Conservation (phyloP, 2,888 invertebrate species). For the Temnothorax rugatulus region DNA sequence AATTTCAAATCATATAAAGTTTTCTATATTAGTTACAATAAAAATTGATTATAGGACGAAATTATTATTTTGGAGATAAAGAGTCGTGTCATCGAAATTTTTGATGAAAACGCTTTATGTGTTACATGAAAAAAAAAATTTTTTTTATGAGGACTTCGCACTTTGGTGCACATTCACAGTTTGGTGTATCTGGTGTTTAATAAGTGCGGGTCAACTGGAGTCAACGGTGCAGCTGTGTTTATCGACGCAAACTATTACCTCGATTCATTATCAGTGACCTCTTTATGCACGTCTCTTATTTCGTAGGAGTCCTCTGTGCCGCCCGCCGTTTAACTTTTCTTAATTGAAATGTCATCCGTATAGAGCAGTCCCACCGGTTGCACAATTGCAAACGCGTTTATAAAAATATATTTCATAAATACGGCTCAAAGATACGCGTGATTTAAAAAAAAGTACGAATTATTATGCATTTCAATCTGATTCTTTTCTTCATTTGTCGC, state of each 20-base stretch:
- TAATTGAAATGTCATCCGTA: slow-evolving; percentile 69
- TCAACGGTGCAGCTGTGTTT: slow-evolving; percentile 82
- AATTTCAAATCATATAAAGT: neutral
- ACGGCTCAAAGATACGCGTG: neutral
- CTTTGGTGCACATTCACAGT: slow-evolving; percentile 25
- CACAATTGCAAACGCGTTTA: slow-evolving; percentile 22
- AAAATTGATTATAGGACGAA: neutral
- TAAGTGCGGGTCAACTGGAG: slow-evolving; percentile 82
- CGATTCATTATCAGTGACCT: slow-evolving; percentile 74
- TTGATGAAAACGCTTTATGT: neutral
- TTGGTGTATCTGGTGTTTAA: slow-evolving; percentile 74
- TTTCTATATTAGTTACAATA: neutral
- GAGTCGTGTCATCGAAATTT: neutral
- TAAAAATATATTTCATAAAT: neutral
- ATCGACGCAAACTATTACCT: slow-evolving; percentile 68
- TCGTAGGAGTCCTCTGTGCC: slow-evolving; percentile 25
- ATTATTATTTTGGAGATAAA: neutral
- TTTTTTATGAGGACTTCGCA: slow-evolving; percentile 19
- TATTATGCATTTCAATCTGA: neutral
- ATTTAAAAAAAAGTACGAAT: neutral
- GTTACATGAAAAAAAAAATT: slow-evolving; percentile 1
- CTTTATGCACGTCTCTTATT: slow-evolving; percentile 49
- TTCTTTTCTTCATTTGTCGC: neutral
- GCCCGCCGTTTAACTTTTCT: slow-evolving; percentile 61
- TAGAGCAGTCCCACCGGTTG: slow-evolving; percentile 2